Evolutionary conservation across 2,888 invertebrate genomes (phyloP).

Genomic region (Amblyteles armatorius): DNA sequence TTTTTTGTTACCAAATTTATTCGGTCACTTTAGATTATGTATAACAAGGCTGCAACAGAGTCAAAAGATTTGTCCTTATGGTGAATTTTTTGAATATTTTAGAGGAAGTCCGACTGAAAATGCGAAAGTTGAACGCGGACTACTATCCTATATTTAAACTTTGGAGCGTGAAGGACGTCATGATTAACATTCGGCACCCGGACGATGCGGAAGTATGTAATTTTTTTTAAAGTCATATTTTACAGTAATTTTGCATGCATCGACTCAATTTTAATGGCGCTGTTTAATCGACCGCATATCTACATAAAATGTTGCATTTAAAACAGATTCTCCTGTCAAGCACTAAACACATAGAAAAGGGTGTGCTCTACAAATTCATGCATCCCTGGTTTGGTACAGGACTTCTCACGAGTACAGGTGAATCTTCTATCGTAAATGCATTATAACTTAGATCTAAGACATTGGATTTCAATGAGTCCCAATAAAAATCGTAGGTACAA

Average conservation of each 20-base stretch:
- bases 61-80: too few species aligned
- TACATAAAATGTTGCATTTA: background rate
- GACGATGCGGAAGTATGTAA: constrained; percentile 69
- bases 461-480: background rate
- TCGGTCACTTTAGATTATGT: too few species aligned
- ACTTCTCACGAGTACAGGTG: constrained; percentile 78
- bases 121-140: constrained; percentile 62
- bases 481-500: constrained; percentile 78
- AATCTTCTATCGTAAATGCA: background rate
- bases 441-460: background rate
- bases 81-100: background rate
- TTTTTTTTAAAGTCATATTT: background rate
- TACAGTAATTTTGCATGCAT: background rate
- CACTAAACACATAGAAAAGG: constrained; percentile 79
- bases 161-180: constrained; percentile 64
- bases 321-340: constrained; percentile 75
- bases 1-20: background rate
- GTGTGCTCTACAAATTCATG: constrained; percentile 80
- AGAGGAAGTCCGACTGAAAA: constrained; percentile 66
- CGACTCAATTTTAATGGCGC: background rate
- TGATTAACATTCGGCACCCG: constrained; percentile 68
- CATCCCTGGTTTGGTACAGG: constrained; percentile 83
- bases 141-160: constrained; percentile 69
- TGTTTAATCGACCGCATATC: background rate
- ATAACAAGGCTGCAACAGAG: too few species aligned